phyloP scores from a whole-genome alignment of 1,140 invertebrate genomes.

The Aleiodes sp. region DNA sequence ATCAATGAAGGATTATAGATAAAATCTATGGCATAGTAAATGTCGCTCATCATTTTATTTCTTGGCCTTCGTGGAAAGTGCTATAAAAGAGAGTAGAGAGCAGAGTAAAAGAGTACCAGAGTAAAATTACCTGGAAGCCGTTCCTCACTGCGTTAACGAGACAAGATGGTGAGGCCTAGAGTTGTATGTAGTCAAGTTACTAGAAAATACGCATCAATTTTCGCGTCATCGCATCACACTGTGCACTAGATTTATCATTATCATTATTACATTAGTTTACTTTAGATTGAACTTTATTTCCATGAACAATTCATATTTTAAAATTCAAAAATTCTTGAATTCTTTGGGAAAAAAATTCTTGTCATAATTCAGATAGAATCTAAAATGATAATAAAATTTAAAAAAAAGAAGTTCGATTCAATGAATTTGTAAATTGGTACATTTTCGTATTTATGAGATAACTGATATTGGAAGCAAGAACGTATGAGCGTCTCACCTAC shows the following conservation, averaged over 20 bases:
- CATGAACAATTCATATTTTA: too few species aligned
- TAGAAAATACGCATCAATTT: conserved; percentile 38
- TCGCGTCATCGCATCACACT: conserved; percentile 28
- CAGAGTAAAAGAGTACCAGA: conserved; percentile 15
- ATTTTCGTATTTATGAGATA: too few species aligned
- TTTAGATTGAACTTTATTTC: conserved; percentile 48
- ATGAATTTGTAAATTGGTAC: too few species aligned
- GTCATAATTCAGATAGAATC: too few species aligned
- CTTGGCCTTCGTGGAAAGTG: conserved; percentile 37
- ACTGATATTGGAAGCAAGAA: too few species aligned
- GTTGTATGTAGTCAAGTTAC: conserved; percentile 19
- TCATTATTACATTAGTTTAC: conserved; percentile 20
- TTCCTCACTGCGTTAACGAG: conserved; percentile 39
- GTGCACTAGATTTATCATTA: conserved; percentile 32
- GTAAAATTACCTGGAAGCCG: conserved; percentile 39
- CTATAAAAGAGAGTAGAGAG: conserved; percentile 25
- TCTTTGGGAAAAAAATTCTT: too few species aligned
- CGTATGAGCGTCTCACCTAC: conserved; percentile 60
- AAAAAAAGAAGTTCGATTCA: too few species aligned
- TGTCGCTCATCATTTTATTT: conserved; percentile 28
- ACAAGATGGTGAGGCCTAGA: conserved; percentile 17
- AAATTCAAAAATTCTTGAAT: too few species aligned
- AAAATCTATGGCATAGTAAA: neutral
- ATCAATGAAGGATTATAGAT: conserved; percentile 8
- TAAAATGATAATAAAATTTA: too few species aligned